Percentiles rank a stretch among this genome's conserved stretches.
These are phyloP conservation scores for Centropyge bicolor DNA, from an alignment of 2,797 vertebrate species.

Conservation along the genomic window DNA sequence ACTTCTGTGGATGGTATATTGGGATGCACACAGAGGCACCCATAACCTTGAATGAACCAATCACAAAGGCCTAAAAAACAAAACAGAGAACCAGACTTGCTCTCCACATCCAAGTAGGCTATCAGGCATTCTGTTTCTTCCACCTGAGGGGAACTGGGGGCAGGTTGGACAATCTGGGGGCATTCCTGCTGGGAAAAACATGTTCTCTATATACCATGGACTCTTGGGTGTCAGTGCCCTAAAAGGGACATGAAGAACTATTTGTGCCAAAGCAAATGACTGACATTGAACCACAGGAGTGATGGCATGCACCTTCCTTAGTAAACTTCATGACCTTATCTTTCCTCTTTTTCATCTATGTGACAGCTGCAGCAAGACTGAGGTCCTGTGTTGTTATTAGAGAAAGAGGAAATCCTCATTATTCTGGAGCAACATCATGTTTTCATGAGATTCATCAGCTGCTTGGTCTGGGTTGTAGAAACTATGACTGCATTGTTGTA, in stretches of 20 bases:
- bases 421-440: background rate
- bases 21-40: too few relatives aligned
- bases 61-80: background rate
- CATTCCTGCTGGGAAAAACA: background rate
- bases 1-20: too few relatives aligned
- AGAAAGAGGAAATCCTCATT: background rate
- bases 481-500: background rate
- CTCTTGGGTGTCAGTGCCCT: background rate
- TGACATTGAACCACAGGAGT: background rate
- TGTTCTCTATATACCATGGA: background rate
- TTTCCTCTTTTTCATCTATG: background rate
- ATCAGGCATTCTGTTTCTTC: background rate
- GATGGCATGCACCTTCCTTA: background rate
- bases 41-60: background rate
- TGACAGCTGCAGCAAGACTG: background rate
- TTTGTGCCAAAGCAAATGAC: background rate
- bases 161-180: background rate
- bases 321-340: background rate
- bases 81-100: conserved; percentile 1
- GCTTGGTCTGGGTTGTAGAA: background rate
- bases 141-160: background rate
- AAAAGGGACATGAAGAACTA: background rate
- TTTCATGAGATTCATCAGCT: background rate
- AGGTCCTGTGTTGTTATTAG: background rate
- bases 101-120: background rate